Percentiles rank a stretch among this genome's conserved stretches.
phyloP scores from a whole-genome alignment of 1,140 invertebrate species.

The Platyscapa corneri region DNA sequence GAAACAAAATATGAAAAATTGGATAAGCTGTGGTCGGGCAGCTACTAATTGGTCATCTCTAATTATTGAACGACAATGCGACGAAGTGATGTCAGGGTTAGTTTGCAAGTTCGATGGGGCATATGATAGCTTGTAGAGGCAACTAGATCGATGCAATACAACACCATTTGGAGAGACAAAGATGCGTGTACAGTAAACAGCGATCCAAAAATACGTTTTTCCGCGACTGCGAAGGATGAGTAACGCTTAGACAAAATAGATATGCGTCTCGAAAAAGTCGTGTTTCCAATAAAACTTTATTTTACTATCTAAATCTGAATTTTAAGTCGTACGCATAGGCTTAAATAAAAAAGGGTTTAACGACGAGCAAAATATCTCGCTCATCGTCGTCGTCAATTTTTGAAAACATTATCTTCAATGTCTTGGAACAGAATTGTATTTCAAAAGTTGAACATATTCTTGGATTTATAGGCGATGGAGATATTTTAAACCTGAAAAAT shows the following conservation, averaged over 20 bases:
- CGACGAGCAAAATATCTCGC: neutral
- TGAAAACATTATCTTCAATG: neutral
- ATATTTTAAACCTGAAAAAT: no score
- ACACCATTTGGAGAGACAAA: neutral
- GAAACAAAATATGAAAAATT: neutral
- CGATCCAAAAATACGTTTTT: conserved; percentile 22
- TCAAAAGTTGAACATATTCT: no score
- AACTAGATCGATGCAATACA: neutral
- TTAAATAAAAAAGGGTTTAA: neutral
- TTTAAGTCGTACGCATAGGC: neutral
- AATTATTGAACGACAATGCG: neutral
- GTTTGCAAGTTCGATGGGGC: neutral
- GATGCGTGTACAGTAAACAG: neutral
- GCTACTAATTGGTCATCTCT: neutral
- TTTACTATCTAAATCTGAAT: neutral
- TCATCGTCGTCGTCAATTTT: neutral
- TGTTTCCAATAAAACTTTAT: neutral
- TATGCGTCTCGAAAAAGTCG: neutral
- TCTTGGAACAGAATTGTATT: no score
- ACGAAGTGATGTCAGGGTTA: neutral
- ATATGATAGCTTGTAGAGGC: neutral
- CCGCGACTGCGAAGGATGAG: neutral
- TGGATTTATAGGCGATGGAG: no score
- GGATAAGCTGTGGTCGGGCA: neutral
- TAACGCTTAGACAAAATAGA: neutral